These are phyloP conservation scores for Leptinotarsa lineolata DNA, from an alignment of 1,140 invertebrate species.

Conservation along the genomic window DNA sequence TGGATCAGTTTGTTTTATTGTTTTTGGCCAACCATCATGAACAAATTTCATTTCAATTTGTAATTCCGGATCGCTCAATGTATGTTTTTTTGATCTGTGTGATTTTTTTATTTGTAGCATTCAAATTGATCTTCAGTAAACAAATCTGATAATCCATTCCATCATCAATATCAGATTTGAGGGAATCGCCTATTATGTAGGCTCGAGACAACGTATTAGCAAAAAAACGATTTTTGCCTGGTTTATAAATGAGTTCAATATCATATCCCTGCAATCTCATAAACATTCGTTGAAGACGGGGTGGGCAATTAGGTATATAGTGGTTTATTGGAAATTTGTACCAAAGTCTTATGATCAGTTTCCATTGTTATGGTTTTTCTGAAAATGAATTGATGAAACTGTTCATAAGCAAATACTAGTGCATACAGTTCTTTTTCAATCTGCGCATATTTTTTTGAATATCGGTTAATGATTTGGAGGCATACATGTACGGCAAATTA, in stretches of 20 bases:
- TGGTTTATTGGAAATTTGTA: slow-evolving; percentile 51
- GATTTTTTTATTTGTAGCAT: slow-evolving; percentile 22
- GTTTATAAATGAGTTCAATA: slow-evolving; percentile 53
- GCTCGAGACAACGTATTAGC: slow-evolving; percentile 55
- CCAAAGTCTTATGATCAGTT: slow-evolving; percentile 54
- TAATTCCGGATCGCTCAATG: slow-evolving; percentile 42
- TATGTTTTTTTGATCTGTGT: slow-evolving; percentile 34
- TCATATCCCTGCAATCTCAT: slow-evolving; percentile 54
- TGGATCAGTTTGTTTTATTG: too few relatives aligned
- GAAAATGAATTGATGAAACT: slow-evolving; percentile 50
- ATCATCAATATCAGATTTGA: slow-evolving; percentile 18
- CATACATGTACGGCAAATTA: neutral
- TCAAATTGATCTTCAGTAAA: slow-evolving; percentile 25
- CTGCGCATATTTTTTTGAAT: slow-evolving; percentile 50
- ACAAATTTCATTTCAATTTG: slow-evolving; percentile 38
- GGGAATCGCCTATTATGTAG: too few relatives aligned
- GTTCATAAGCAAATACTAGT: slow-evolving; percentile 41
- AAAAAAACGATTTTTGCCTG: slow-evolving; percentile 52
- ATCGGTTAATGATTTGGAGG: slow-evolving; percentile 22
- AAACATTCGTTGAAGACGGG: slow-evolving; percentile 50
- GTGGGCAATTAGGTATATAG: slow-evolving; percentile 47
- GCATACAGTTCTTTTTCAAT: slow-evolving; percentile 56
- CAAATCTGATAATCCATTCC: slow-evolving; percentile 22
- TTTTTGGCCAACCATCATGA: slow-evolving; percentile 53
- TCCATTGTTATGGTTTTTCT: slow-evolving; percentile 43